Percentiles rank a stretch among this genome's conserved stretches.
Evolutionary conservation across 92 coral and sea anemone genomes (phyloP).

Genomic region (Parazoanthus swiftii): DNA sequence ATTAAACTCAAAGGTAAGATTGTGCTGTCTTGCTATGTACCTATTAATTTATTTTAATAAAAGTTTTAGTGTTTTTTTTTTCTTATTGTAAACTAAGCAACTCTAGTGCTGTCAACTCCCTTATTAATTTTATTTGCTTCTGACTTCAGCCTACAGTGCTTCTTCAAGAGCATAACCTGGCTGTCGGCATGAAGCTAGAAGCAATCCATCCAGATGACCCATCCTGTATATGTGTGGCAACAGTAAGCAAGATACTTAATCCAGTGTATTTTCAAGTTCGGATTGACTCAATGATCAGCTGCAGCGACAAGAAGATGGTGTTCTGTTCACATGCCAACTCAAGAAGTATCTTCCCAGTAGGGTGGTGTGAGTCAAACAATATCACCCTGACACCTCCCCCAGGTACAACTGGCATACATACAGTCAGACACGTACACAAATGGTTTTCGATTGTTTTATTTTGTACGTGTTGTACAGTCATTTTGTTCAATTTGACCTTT

Average conservation of each 20-base stretch:
- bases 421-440: no score
- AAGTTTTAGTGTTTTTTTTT: not conserved
- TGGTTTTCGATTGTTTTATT: no score
- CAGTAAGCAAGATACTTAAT: conserved; percentile 56
- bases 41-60: not conserved
- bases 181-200: conserved; percentile 73
- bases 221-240: conserved; percentile 82
- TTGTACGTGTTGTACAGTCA: no score
- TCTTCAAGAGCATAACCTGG: conserved; percentile 59
- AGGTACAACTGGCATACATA: conserved; percentile 9
- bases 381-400: conserved; percentile 80
- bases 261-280: conserved; percentile 68
- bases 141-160: conserved; percentile 47
- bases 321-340: conserved; percentile 72
- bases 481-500: no score
- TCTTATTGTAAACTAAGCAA: not conserved
- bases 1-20: conserved; percentile 25
- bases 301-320: conserved; percentile 46
- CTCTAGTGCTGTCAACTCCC: not conserved
- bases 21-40: not conserved
- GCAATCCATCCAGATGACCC: conserved; percentile 87
- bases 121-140: not conserved
- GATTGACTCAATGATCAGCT: conserved; percentile 64
- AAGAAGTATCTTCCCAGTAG: conserved; percentile 82
- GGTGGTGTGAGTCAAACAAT: conserved; percentile 83